phyloP scores from a whole-genome alignment of 1,140 invertebrate species.

The Hyposmocoma kahamanoa region DNA sequence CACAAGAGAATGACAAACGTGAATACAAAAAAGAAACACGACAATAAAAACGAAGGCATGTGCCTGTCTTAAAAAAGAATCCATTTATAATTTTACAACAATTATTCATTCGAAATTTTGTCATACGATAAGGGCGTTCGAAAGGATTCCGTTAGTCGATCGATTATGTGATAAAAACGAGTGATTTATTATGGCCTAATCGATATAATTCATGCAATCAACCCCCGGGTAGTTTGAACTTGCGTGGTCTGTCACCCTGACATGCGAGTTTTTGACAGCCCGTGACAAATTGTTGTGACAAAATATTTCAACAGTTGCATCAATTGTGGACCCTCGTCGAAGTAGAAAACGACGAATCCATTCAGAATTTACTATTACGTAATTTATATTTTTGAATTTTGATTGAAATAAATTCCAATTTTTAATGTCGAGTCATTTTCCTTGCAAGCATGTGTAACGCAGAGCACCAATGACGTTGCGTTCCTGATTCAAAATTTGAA shows the following conservation, averaged over 20 bases:
- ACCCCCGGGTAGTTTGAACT: constrained; percentile 31
- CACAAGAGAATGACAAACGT: too few species aligned
- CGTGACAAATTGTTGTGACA: constrained; percentile 71
- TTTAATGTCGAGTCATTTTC: too few species aligned
- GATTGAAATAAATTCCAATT: too few species aligned
- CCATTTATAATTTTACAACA: constrained; percentile 10
- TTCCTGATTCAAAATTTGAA: constrained; percentile 48
- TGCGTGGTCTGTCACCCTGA: constrained; percentile 45
- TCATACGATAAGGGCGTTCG: constrained; percentile 34
- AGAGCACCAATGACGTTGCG: constrained; percentile 50
- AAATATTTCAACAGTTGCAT: constrained; percentile 71
- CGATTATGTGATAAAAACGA: constrained; percentile 45
- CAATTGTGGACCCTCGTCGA: constrained; percentile 21
- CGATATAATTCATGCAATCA: constrained; percentile 51
- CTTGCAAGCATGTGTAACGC: constrained; percentile 22
- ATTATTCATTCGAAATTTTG: constrained; percentile 42
- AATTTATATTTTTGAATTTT: too few species aligned
- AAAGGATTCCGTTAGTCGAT: constrained; percentile 45
- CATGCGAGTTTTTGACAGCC: constrained; percentile 51
- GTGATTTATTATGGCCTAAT: constrained; percentile 59
- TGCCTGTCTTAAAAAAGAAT: constrained; percentile 15
- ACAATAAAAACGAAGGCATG: constrained; percentile 20
- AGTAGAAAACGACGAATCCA: too few species aligned
- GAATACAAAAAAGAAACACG: constrained; percentile 1
- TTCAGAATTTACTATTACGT: too few species aligned